A percentile compares a stretch with the other conserved stretches of the same genome.
phyloP scores from a whole-genome alignment of 2,797 vertebrate genomes.

The Pangasius macronema region DNA sequence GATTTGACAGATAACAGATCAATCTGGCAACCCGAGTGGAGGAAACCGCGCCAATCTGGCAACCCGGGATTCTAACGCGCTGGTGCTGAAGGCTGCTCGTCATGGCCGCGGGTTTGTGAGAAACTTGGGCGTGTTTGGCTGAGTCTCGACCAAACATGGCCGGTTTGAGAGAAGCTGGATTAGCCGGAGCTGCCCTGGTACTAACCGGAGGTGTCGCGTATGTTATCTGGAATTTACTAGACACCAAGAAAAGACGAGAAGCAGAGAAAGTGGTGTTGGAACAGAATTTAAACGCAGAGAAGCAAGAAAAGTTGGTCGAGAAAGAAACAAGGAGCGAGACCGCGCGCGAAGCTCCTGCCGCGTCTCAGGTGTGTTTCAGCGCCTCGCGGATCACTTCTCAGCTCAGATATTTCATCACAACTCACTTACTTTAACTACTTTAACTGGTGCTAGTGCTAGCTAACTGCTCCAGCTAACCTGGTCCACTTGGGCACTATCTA shows the following conservation, averaged over 20 bases:
- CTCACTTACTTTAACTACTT: not conserved
- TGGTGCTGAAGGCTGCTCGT: not conserved
- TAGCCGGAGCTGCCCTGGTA: constrained; percentile 65
- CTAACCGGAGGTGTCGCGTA: constrained; percentile 71
- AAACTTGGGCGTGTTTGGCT: not conserved
- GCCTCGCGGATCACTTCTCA: too few relatives aligned
- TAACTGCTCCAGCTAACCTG: not conserved
- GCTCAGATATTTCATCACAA: not conserved
- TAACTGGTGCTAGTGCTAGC: not conserved
- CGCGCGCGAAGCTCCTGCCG: not conserved
- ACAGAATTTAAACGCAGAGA: not conserved
- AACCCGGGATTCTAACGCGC: not conserved
- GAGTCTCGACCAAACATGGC: constrained; percentile 58
- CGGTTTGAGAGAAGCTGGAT: constrained; percentile 59
- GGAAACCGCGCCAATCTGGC: not conserved
- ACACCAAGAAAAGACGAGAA: constrained; percentile 33
- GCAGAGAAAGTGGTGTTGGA: not conserved
- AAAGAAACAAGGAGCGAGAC: constrained; percentile 22
- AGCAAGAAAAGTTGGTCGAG: not conserved
- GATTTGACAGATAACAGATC: too few relatives aligned
- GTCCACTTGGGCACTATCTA: not conserved
- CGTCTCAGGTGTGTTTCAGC: constrained; percentile 45
- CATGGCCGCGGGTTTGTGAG: constrained; percentile 44
- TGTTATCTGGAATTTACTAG: constrained; percentile 65
- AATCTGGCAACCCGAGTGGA: not conserved